phyloP scores from a whole-genome alignment of 2,797 vertebrate species.

The Astyanax mexicanus region DNA sequence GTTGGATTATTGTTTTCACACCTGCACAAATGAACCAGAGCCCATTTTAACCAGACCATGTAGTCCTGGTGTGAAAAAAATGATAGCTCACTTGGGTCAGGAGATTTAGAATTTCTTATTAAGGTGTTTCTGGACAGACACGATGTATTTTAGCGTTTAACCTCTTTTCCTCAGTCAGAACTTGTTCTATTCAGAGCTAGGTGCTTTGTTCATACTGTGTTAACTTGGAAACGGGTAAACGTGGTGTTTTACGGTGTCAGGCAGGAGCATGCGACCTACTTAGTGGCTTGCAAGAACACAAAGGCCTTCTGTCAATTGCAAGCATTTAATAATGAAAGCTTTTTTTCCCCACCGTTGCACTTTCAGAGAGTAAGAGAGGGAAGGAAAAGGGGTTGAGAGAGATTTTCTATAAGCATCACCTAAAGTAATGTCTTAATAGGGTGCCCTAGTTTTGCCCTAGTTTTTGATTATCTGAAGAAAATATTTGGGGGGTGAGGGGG shows the following conservation, averaged over 20 bases:
- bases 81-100: conserved; percentile 24
- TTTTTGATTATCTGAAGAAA: conserved; percentile 49
- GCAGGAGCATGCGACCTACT: conserved; percentile 61
- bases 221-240: conserved; percentile 54
- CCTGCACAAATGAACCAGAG: too few species aligned
- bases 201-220: conserved; percentile 53
- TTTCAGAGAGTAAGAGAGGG: conserved; percentile 36
- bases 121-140: conserved; percentile 62
- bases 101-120: conserved; percentile 65
- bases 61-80: too few species aligned
- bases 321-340: conserved; percentile 61
- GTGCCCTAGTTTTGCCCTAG: conserved; percentile 42
- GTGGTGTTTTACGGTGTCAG: conserved; percentile 60
- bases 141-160: conserved; percentile 53
- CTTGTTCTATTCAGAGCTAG: conserved; percentile 26
- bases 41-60: too few species aligned
- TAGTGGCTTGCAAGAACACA: conserved; percentile 52
- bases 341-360: conserved; percentile 41
- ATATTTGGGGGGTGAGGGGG: conserved; percentile 30
- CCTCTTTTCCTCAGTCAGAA: conserved; percentile 46
- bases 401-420: conserved; percentile 42
- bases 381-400: neutral
- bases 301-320: conserved; percentile 58
- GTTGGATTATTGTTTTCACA: too few species aligned
- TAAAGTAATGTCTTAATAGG: conserved; percentile 52